phyloP scores from a whole-genome alignment of 2,888 invertebrate genomes.

The Clostera curtula region DNA sequence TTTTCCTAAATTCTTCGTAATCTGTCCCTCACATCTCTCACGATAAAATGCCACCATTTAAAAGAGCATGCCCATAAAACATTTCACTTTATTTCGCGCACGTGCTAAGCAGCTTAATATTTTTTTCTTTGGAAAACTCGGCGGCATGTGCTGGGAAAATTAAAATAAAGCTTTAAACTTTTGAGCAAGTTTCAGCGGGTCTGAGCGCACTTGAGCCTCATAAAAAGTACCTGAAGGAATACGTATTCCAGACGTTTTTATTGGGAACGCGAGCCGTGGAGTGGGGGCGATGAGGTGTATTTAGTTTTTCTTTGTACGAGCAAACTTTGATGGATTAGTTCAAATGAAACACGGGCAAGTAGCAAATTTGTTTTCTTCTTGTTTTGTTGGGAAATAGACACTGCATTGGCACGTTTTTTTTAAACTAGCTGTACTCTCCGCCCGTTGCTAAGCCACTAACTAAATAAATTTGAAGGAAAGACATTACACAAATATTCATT shows the following conservation, averaged over 20 bases:
- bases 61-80: constrained; percentile 34
- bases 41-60: constrained; percentile 28
- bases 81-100: constrained; percentile 50
- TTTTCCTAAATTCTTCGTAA: constrained; percentile 11
- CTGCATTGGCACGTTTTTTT: too few relatives aligned
- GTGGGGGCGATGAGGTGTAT: too few relatives aligned
- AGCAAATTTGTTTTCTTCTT: too few relatives aligned
- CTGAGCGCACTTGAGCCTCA: constrained; percentile 42
- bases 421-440: too few relatives aligned
- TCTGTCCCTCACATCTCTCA: constrained; percentile 11
- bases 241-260: constrained; percentile 56
- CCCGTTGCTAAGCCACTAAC: too few relatives aligned
- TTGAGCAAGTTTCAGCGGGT: constrained; percentile 59
- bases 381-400: too few relatives aligned
- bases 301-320: too few relatives aligned
- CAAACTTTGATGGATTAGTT: too few relatives aligned
- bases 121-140: constrained; percentile 42
- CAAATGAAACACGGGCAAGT: constrained; percentile 3
- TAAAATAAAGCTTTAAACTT: constrained; percentile 69
- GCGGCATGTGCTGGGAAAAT: constrained; percentile 52
- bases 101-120: constrained; percentile 46
- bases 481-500: too few relatives aligned
- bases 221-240: constrained; percentile 52
- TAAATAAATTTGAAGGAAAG: too few relatives aligned
- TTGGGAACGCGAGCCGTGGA: constrained; percentile 29